Conservation (phyloP, 2,888 invertebrate genomes). For the Argyresthia albistria region DNA sequence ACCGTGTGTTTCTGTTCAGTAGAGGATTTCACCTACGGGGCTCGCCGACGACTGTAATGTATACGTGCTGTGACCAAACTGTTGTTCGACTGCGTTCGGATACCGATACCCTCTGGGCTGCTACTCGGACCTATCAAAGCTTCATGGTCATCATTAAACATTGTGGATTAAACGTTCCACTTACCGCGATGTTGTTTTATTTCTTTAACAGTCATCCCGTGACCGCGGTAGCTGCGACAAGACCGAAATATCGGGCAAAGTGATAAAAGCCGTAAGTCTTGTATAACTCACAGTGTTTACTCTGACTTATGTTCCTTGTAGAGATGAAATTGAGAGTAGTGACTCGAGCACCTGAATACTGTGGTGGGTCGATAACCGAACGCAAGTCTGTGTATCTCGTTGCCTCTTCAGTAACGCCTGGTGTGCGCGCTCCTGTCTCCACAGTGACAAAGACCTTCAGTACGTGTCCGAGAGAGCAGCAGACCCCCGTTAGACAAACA, state of each 20-base stretch:
- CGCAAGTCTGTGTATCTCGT: slow-evolving; percentile 52
- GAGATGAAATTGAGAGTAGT: too few relatives aligned
- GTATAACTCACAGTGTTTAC: slow-evolving; percentile 21
- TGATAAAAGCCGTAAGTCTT: too few relatives aligned
- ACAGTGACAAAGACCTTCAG: slow-evolving; percentile 71
- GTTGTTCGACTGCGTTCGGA: too few relatives aligned
- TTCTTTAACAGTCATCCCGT: too few relatives aligned
- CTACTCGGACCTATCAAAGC: not conserved
- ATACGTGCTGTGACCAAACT: slow-evolving; percentile 12
- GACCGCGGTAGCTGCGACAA: slow-evolving; percentile 37
- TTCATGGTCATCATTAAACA: not conserved
- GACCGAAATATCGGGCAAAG: too few relatives aligned
- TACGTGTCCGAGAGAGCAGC: slow-evolving; percentile 74
- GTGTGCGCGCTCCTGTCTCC: slow-evolving; percentile 52
- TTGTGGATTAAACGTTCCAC: not conserved
- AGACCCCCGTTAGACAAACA: slow-evolving; percentile 67
- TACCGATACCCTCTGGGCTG: too few relatives aligned
- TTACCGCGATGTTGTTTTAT: slow-evolving; percentile 22
- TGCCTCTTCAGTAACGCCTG: slow-evolving; percentile 61
- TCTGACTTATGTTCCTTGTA: not conserved
- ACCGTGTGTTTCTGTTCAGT: slow-evolving; percentile 73
- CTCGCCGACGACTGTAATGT: slow-evolving; percentile 65
- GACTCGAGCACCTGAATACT: too few relatives aligned
- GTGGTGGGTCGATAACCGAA: slow-evolving; percentile 17
- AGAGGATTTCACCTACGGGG: slow-evolving; percentile 38